These are phyloP conservation scores for Delia radicum DNA, from an alignment of 1,140 invertebrate genomes.

Conservation along the genomic window DNA sequence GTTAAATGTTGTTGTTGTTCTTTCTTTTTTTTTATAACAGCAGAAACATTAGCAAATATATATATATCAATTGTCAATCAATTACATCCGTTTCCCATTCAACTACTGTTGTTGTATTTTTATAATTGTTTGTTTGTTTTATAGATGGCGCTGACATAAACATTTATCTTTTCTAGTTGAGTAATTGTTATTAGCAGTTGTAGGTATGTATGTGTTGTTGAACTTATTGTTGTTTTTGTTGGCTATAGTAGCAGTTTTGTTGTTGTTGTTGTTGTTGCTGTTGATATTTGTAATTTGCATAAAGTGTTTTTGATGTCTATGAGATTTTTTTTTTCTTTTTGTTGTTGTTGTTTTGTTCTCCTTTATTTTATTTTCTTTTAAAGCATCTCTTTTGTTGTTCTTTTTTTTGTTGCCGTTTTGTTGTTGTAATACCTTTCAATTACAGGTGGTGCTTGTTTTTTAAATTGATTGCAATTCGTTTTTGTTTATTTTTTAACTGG, in stretches of 20 bases:
- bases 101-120: not conserved
- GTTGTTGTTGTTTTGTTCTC: not conserved
- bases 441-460: not conserved
- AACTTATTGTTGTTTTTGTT: not conserved
- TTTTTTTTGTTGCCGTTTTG: not conserved
- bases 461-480: too few relatives aligned
- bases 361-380: not conserved
- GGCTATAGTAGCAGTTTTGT: too few relatives aligned
- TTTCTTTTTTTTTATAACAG: not conserved
- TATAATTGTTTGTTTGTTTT: not conserved
- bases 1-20: not conserved
- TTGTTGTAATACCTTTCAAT: not conserved
- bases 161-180: not conserved
- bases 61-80: constrained; percentile 12
- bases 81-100: constrained; percentile 11
- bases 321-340: not conserved
- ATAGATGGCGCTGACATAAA: not conserved
- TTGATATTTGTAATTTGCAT: not conserved
- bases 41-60: not conserved
- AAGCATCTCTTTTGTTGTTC: not conserved
- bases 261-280: not conserved
- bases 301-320: not conserved
- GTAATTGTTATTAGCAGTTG: not conserved
- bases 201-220: too few relatives aligned
- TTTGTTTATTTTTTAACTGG: not conserved